phyloP scores from a whole-genome alignment of 2,888 invertebrate genomes.

The Omphaloscelis lunosa region DNA sequence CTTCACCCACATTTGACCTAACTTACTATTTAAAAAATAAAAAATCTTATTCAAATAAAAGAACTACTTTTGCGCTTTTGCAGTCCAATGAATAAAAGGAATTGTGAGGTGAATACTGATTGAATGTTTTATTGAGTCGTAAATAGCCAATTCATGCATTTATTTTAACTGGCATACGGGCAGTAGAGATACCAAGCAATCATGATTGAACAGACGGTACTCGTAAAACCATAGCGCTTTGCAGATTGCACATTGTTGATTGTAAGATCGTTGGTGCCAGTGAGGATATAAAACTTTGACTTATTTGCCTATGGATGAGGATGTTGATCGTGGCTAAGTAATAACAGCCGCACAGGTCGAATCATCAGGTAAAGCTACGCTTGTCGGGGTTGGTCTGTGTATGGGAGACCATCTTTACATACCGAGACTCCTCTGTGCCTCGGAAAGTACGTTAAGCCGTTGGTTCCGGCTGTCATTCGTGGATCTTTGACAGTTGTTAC shows the following conservation, averaged over 20 bases:
- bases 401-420: no score
- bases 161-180: not conserved
- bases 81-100: conserved; percentile 20
- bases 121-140: conserved; percentile 37
- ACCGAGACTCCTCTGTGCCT: no score
- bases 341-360: no score
- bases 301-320: not conserved
- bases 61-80: conserved; percentile 25
- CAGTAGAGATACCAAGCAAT: not conserved
- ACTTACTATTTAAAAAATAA: not conserved
- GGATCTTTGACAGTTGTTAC: no score
- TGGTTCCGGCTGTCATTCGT: no score
- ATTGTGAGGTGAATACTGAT: not conserved
- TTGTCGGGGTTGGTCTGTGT: no score
- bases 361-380: no score
- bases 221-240: not conserved
- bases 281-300: not conserved
- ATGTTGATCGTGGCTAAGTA: no score
- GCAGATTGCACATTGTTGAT: not conserved
- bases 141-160: conserved; percentile 21
- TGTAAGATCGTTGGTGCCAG: not conserved
- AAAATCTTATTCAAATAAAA: not conserved
- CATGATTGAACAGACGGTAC: not conserved
- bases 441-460: no score
- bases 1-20: not conserved